A percentile compares a stretch with the other conserved stretches of the same genome.
Conservation (phyloP, 92 coral and sea anemone genomes). For the Phenganax marumi region DNA sequence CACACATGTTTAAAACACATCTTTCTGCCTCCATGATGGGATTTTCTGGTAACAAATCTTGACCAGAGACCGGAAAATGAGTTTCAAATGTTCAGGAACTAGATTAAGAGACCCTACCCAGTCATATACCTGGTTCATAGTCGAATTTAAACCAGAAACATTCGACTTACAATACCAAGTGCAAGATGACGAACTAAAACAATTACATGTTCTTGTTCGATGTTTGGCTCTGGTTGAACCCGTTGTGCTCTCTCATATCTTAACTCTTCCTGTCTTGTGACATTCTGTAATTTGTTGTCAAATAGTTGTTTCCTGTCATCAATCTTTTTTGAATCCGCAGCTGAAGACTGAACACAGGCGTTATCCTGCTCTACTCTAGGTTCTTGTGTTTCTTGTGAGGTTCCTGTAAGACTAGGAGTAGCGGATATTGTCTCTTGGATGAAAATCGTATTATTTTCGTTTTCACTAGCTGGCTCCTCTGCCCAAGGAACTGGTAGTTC, state of each 20-base stretch:
- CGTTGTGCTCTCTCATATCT: constrained; percentile 26
- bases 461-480: neutral
- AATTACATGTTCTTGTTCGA: constrained; percentile 16
- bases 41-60: neutral
- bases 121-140: constrained; percentile 23
- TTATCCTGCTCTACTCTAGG: constrained; percentile 1
- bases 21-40: neutral
- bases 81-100: constrained; percentile 32
- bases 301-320: constrained; percentile 27
- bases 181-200: constrained; percentile 35
- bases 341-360: neutral
- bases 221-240: constrained; percentile 44
- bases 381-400: neutral
- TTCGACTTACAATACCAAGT: constrained; percentile 12
- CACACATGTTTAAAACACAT: neutral
- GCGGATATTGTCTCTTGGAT: neutral
- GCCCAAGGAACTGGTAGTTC: neutral
- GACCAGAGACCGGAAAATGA: neutral
- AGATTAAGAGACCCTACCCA: constrained; percentile 38
- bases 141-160: neutral
- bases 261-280: constrained; percentile 44
- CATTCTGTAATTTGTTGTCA: constrained; percentile 4
- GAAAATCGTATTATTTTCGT: neutral
- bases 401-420: neutral
- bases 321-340: neutral